Evolutionary conservation across 2,113 vertebrate species (phyloP), one percentile per base, ranked within the genome.

Genomic region (Tragelaphus imberbis): DNA sequence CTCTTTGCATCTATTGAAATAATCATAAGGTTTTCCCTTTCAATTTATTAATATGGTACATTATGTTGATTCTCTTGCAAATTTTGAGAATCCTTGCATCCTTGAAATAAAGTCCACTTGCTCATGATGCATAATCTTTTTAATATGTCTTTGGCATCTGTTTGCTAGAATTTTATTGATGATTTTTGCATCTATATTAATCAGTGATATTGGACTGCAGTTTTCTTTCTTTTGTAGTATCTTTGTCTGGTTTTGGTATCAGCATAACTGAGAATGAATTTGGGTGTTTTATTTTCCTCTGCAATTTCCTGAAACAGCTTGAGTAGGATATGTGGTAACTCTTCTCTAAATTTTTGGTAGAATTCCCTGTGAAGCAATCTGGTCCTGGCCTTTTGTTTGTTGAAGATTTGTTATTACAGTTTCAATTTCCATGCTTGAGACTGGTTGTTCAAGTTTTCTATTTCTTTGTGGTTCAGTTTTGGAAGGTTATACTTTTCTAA

Each of bases 141-240:
- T n/a, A 68, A n/a, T 68, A n/a, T 10, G 63, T 4, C 0, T 0
- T n/a, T 68, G 63, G 33, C 16, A 19, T 68, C 16, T 19, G 4
- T 68, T 68, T n/a, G 33, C 33, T 68, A 68, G n/a, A 68, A 68
- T 68, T 68, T 19, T 19, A 16, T 68, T n/a, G 16, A 19, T 0
- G 3, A 68, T n/a, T 68, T 68, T 17, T n/a, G 63, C 33, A n/a
- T 19, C 33, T n/a, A n/a, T n/a, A 16, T 68, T 68, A n/a, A n/a
- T n/a, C 33, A 68, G 33, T 68, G 15, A 68, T 33, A n/a, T n/a
- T 68, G 33, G 7, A n/a, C 3, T 68, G 2, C 16, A 68, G 8
- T n/a, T 68, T n/a, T 63, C 28, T 68, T 19, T 68, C 16, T 68
- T n/a, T 68, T n/a, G 33, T 19, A 33, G 33, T 16, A 19, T 68